Evolutionary conservation across 2,113 vertebrate species (phyloP), one percentile per base, ranked within the genome.

Genomic region (Silurus meridionalis): DNA sequence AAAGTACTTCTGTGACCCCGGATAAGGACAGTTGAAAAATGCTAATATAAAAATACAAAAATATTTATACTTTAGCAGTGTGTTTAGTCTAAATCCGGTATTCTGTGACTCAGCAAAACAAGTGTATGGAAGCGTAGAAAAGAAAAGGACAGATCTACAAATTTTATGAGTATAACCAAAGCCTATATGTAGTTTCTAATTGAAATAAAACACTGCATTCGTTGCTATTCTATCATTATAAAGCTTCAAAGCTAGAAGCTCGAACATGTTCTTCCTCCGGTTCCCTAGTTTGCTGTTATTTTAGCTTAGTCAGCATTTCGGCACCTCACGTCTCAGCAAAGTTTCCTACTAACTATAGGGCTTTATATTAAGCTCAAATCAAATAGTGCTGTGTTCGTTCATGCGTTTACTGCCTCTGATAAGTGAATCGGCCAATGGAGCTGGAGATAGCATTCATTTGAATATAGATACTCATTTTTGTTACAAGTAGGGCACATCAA

Each of bases 331-430:
- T 84, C 82, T 67, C 66, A 80, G 81, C 71, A 78, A 85, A 80
- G 75, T 63, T 74, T 60, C 78, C 60, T 46, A 83, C 78, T 81
- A 87, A 87, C 88, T 84, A 80, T 61, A 58, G 72, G 57, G 74
- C 67, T 87, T 84, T 86, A 84, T 87, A 83, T 88, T 83, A 83
- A 86, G 82, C 83, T 53, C 58, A 82, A 89, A 89, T 87, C 85
- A 66, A 87, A 81, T 55, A 82, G 66, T 14, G 85, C 78, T 83
- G 83, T 87, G 78, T 84, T 82, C 86, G 14, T 87, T 87, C 69
- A 84, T 84, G 85, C 88, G 82, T 77, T 84, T 60, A 57, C 74
- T 82, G 86, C 61, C 86, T 87, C 77, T 84, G 86, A 89, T 87
- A 89, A 87, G 82, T 87, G 80, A 89, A 67, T 77, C 60, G 69